Evolutionary conservation across 2,888 invertebrate genomes (phyloP).

Genomic region (Erannis defoliaria): DNA sequence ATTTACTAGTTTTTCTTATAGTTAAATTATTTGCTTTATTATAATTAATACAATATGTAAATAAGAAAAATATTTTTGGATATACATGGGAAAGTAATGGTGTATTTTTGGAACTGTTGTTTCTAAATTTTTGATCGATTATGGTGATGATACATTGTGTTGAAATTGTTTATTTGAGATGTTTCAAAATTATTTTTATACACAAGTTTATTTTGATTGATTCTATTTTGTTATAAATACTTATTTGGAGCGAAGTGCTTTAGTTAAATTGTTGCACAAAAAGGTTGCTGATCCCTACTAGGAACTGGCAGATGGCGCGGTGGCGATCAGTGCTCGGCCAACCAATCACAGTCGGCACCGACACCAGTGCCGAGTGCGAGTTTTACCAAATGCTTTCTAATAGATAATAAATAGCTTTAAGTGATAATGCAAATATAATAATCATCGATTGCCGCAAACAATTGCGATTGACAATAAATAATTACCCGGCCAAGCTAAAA

Average conservation of each 20-base stretch:
- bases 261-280: background rate
- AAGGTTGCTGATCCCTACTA: background rate
- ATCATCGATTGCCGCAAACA: too few species aligned
- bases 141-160: constrained; percentile 65
- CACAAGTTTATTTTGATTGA: constrained; percentile 73
- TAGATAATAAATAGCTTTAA: too few species aligned
- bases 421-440: too few species aligned
- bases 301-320: background rate
- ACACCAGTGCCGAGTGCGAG: background rate
- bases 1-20: constrained; percentile 5
- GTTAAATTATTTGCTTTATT: constrained; percentile 25
- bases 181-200: constrained; percentile 80
- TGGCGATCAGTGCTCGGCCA: background rate
- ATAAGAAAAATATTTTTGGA: constrained; percentile 80
- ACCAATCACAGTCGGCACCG: too few species aligned
- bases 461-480: too few species aligned
- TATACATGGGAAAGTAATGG: constrained; percentile 63
- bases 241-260: constrained; percentile 7
- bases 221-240: constrained; percentile 58
- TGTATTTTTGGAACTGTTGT: constrained; percentile 84
- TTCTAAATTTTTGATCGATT: constrained; percentile 67
- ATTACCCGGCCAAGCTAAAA: too few species aligned
- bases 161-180: constrained; percentile 68
- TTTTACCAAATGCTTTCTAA: too few species aligned
- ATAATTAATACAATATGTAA: constrained; percentile 59